Evolutionary conservation across 2,797 vertebrate species (phyloP).

Genomic region (Heteromormyrus szaboi): DNA sequence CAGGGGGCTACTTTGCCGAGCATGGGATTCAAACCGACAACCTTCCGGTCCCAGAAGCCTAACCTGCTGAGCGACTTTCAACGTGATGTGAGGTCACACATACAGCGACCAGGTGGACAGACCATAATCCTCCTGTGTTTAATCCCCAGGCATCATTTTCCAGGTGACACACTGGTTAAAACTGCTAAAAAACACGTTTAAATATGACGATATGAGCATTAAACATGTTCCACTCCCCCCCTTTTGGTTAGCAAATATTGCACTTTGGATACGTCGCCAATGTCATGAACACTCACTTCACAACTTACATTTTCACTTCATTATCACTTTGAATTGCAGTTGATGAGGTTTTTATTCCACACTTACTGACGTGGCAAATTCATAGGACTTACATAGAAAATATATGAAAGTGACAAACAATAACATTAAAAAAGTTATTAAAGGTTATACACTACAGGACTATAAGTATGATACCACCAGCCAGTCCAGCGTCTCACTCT

Average conservation of each 20-base stretch:
- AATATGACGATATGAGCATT: neutral
- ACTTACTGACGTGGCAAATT: neutral
- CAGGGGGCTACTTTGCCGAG: neutral
- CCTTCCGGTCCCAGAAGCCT: neutral
- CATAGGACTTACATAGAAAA: neutral
- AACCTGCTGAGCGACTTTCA: neutral
- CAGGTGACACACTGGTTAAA: neutral
- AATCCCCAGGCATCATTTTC: neutral
- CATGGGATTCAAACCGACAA: neutral
- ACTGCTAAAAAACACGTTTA: neutral
- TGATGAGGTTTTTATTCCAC: neutral
- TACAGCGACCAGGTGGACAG: neutral
- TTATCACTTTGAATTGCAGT: neutral
- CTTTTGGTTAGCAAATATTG: neutral
- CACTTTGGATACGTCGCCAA: neutral
- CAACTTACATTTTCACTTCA: neutral
- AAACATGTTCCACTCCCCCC: neutral
- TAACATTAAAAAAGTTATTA: neutral
- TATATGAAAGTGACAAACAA: neutral
- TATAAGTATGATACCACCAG: neutral
- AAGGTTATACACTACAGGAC: neutral
- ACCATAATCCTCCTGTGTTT: neutral
- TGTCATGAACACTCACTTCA: neutral
- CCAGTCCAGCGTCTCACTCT: neutral
- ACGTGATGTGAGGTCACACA: neutral